Percentiles rank a stretch among this genome's conserved stretches.
Conservation (phyloP, 2,888 invertebrate genomes). For the Crepidodera aurea region DNA sequence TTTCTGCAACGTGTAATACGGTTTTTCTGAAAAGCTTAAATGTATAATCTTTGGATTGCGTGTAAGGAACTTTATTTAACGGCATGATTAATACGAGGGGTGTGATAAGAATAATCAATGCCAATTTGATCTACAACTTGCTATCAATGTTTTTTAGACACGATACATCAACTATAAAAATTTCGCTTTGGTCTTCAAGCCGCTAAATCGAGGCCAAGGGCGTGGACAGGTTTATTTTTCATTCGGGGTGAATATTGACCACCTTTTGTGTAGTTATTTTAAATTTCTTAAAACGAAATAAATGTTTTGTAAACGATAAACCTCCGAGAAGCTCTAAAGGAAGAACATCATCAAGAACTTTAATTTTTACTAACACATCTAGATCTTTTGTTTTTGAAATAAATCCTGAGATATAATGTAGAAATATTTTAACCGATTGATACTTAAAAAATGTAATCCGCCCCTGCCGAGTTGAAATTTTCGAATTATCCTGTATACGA, state of each 20-base stretch:
- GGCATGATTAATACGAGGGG: conserved; percentile 27
- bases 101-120: conserved; percentile 29
- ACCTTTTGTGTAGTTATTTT: too few species aligned
- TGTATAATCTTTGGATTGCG: conserved; percentile 28
- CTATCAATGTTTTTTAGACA: conserved; percentile 28
- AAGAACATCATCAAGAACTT: too few species aligned
- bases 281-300: too few species aligned
- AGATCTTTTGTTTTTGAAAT: too few species aligned
- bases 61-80: conserved; percentile 27
- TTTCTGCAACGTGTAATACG: conserved; percentile 27
- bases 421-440: not conserved
- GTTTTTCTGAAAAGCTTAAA: conserved; percentile 28
- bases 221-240: conserved; percentile 10
- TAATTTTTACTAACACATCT: too few species aligned
- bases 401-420: too few species aligned
- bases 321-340: too few species aligned
- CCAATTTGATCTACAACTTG: conserved; percentile 28
- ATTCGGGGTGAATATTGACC: not conserved
- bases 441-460: too few species aligned
- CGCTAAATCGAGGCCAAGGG: conserved; percentile 23
- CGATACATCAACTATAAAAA: conserved; percentile 27
- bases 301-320: too few species aligned
- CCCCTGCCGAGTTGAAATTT: not conserved
- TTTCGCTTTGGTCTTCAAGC: conserved; percentile 25
- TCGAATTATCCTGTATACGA: conserved; percentile 14